Evolutionary conservation across 2,888 invertebrate species (phyloP), one percentile per base, ranked within the genome.

Genomic region (Phortica magna): DNA sequence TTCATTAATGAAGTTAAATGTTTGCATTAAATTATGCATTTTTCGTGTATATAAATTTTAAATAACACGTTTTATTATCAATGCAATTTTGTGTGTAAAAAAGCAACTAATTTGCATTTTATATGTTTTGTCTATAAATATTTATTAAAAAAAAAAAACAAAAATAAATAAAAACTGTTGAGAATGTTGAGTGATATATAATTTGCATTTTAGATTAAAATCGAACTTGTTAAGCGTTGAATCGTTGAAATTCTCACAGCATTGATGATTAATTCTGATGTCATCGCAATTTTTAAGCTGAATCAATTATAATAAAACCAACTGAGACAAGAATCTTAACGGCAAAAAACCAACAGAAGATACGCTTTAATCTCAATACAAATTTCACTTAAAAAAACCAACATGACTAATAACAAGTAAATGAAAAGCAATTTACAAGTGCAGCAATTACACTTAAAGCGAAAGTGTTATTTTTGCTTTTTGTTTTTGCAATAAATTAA

Each of bases 1-100:
- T 12, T 59, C 59, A 59, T 59, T 59, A 59, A 59, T 59, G 17
- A 59, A 59, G 59, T 59, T 59, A 17, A 59, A 59, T 19, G 19
- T 59, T 48, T 9, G 3, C 10, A 59, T 19, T 19, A 59, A 59
- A 59, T 14, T 59, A 59, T 59, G 59, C 59, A 59, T 59, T 59
- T n/a, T 59, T 9, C 14, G 14, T 12, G 14, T 48, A 48, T 48
- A 48, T 0, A 48, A 5, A 48, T 31, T 31, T 31, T 31, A 31
- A 31, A 31, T 31, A 48, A 48, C 14, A 48, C 48, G 14, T 48
- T 14, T 14, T 6, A 2, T 48, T 48, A n/a, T 48, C 9, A 12
- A 14, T 14, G 48, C 48, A 61, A 3, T 19, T 19, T 19, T 19
- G 19, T 12, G 48, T 48, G 2, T 31, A 31, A 31, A 31, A 31